phyloP scores from a whole-genome alignment of 2,113 vertebrate genomes.

The Tragulus kanchil region DNA sequence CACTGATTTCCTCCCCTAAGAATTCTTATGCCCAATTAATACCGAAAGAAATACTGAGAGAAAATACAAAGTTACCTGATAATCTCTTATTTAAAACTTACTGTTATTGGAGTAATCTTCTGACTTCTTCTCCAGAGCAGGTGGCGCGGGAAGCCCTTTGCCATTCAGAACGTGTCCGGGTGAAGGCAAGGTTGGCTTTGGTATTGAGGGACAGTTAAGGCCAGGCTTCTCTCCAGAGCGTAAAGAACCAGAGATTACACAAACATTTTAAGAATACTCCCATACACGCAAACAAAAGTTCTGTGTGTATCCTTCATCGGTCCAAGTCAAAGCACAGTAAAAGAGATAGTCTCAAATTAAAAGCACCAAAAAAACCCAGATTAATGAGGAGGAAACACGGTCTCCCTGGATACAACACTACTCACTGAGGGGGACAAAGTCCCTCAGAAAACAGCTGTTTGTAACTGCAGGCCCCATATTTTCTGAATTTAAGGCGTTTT shows the following conservation, averaged over 20 bases:
- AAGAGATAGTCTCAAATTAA: background rate
- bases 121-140: constrained; percentile 95
- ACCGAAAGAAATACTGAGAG: background rate
- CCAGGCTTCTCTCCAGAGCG: too few relatives aligned
- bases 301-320: background rate
- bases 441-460: background rate
- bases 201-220: constrained; percentile 99
- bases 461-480: background rate
- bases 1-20: background rate
- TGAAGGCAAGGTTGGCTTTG: constrained; percentile 98
- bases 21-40: background rate
- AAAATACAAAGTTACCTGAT: constrained; percentile 91
- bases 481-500: background rate
- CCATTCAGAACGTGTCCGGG: constrained; percentile 98
- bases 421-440: background rate
- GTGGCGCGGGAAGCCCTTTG: constrained; percentile 94
- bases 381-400: background rate
- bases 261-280: background rate
- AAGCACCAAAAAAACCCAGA: background rate
- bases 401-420: background rate
- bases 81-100: constrained; percentile 96
- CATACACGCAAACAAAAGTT: background rate
- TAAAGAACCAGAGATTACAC: background rate
- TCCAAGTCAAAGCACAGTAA: background rate
- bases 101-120: constrained; percentile 95